phyloP scores from a whole-genome alignment of 2,888 invertebrate genomes.

The Saturnia japonica region DNA sequence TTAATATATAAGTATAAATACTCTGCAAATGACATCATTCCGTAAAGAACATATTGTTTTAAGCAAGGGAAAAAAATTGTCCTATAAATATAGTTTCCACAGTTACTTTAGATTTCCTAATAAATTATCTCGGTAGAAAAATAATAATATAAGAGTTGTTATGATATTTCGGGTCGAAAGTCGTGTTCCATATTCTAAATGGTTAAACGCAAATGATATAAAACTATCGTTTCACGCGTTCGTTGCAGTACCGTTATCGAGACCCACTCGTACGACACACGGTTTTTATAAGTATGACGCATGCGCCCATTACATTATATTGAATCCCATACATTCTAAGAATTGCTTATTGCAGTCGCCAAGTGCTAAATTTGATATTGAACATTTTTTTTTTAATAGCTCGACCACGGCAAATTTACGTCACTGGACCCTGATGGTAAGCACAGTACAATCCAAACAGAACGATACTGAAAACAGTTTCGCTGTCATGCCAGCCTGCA shows the following conservation, averaged over 20 bases:
- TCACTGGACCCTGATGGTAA: too few species aligned
- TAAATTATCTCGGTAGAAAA: background rate
- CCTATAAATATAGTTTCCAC: background rate
- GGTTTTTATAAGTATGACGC: slow-evolving; percentile 61
- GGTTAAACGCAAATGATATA: slow-evolving; percentile 20
- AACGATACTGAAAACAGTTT: too few species aligned
- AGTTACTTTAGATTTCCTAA: background rate
- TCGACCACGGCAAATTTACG: too few species aligned
- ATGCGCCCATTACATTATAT: slow-evolving; percentile 37
- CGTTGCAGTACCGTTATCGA: slow-evolving; percentile 61
- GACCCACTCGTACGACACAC: slow-evolving; percentile 47
- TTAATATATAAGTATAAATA: slow-evolving; percentile 15
- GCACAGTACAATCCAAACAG: too few species aligned
- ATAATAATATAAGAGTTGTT: background rate
- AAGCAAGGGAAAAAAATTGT: background rate
- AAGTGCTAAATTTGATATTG: slow-evolving; percentile 23
- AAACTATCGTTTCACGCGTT: slow-evolving; percentile 43
- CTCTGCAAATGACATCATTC: background rate
- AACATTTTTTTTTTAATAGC: background rate
- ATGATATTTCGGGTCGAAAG: background rate
- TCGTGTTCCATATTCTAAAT: background rate
- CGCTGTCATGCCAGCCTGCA: too few species aligned
- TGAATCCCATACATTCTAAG: slow-evolving; percentile 10
- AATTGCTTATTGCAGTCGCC: background rate
- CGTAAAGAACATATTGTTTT: background rate